Evolutionary conservation across 2,888 invertebrate species (phyloP), one percentile per base, ranked within the genome.

Genomic region (Drosophila anomalata): DNA sequence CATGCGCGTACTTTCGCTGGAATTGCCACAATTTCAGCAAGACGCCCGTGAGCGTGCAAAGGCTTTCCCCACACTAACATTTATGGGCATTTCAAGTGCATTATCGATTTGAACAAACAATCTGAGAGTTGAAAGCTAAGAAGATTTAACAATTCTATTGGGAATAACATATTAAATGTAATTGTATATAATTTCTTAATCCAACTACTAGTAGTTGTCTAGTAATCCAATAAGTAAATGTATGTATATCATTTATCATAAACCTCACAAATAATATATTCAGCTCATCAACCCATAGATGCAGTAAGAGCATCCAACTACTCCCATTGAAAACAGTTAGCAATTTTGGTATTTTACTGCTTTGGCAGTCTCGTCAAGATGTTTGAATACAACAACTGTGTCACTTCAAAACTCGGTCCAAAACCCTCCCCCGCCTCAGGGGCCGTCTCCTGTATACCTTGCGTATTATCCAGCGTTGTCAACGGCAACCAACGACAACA

Each of bases 21-120:
- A 80, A 81, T 84, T 81, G 85, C 81, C 85, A 80, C 81, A 80
- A 87, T 87, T 81, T 80, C 80, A 31, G 54, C 53, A 41, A 69
- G 75, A 71, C 69, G 81, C 81, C 81, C 74, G 65, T 62, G 65
- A 80, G 85, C 85, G 71, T 76, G 67, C 68, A 75, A 69, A 62
- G 65, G 50, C 52, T 61, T 60, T 50, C 50, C 33, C 31, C 72
- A 47, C 72, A 22, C 69, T 62, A 72, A 44, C 50, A 46, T 29
- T 33, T 33, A 46, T 33, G 54, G 22, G 4, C 41, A 29, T 11
- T 29, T 2, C 9, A 29, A 29, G 29, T 29, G 29, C 29, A 29
- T 9, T 29, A 9, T 29, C 29, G 29, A 3, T 9, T 29, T 2
- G 9, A 8, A 29, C 29, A 29, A 24, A 24, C 22, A 24, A 4